These are phyloP conservation scores for Bombyx mandarina DNA, from an alignment of 1,140 invertebrate species.

Conservation along the genomic window DNA sequence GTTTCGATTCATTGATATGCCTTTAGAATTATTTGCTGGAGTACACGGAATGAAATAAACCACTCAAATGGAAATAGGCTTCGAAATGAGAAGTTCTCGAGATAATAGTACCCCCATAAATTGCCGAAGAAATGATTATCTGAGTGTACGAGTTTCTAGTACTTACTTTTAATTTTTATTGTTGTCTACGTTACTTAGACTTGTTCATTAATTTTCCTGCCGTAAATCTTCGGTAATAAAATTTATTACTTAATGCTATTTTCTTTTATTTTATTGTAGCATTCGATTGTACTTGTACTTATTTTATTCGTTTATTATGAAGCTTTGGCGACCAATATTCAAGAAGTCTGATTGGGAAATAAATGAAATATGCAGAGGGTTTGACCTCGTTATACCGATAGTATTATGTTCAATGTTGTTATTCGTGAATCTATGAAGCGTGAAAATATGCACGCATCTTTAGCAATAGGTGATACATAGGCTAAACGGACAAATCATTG, in stretches of 20 bases:
- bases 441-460: slow-evolving; percentile 20
- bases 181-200: no score
- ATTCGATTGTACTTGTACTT: no score
- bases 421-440: slow-evolving; percentile 7
- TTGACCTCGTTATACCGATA: no score
- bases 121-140: slow-evolving; percentile 2
- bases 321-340: no score
- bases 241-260: no score
- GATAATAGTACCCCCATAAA: slow-evolving; percentile 12
- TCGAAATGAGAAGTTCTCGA: slow-evolving; percentile 7
- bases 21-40: slow-evolving; percentile 1
- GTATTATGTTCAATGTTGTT: no score
- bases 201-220: no score
- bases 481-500: slow-evolving; percentile 50
- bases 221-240: no score
- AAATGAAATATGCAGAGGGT: no score
- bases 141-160: neutral
- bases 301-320: no score
- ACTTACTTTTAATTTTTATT: neutral
- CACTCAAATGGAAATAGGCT: slow-evolving; percentile 6
- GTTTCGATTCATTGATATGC: slow-evolving; percentile 5
- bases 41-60: slow-evolving; percentile 4
- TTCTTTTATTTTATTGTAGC: no score
- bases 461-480: slow-evolving; percentile 20
- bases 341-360: no score